Evolutionary conservation across 37 sponge, comb jelly and placozoan genomes (phyloP), one percentile per base, ranked within the genome.

Genomic region (Aplysina aerophoba): DNA sequence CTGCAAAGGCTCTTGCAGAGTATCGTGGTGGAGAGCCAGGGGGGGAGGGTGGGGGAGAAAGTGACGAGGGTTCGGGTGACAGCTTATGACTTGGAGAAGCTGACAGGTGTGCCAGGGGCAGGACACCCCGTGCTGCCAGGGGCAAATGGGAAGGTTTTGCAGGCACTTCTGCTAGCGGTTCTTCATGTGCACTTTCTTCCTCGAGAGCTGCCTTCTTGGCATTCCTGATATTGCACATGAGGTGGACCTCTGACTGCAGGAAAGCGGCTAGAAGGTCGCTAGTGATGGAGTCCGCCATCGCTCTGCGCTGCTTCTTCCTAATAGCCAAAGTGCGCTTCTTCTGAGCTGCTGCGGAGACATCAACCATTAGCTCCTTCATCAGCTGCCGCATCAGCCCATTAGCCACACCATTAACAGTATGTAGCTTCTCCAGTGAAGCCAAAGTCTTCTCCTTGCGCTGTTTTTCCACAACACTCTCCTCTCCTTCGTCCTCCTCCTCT

Each of bases 221-320:
- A 40, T 36, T 41, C 38, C 78, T 75, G 21, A 75, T 31, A 54
- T 81, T 59, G 82, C 89, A 19, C 27, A 89, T 57, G 0, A 80
- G 80, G 22, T 81, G 72, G 4, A 59, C 67, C 54, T 84, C 84
- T 38, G 87, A 80, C 63, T 84, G 66, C 1, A 93, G 27, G 27
- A 89, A 64, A 0, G 81, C 54, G 3, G 81, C 37, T 11, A 93
- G 36, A 22, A 93, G 31, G 24, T 89, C 81, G 34, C 87, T 86
- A 5, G 93, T 84, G 21, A 93, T 73, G 8, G 4, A 34, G 24
- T 91, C 92, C 2, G 91, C 91, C 63, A 86, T 84, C 50, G 73
- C 69, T 4, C 82, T 73, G 22, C 39, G 59, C 34, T 77, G 84
- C 54, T 88, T 84, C 24, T 62, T 37, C 27, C 24, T 33, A 16